These are phyloP conservation scores for Cirrhinus mrigala DNA, from an alignment of 2,797 vertebrate genomes.

Conservation along the genomic window DNA sequence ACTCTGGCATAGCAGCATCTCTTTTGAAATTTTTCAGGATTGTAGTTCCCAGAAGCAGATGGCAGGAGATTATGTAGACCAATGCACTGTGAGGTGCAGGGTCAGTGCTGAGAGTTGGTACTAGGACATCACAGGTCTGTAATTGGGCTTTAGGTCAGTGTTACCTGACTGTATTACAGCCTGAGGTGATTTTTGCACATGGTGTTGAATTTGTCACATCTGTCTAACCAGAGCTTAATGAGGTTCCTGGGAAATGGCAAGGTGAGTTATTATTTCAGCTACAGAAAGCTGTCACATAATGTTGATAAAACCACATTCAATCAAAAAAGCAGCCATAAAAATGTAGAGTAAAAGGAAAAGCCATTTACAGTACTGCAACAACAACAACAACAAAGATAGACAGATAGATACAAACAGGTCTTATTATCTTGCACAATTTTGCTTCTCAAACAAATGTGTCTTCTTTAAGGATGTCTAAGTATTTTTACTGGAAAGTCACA, in stretches of 20 bases:
- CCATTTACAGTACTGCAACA: neutral
- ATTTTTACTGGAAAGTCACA: constrained; percentile 7
- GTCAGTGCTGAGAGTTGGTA: constrained; percentile 7
- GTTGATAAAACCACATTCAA: constrained; percentile 26
- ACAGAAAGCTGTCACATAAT: constrained; percentile 33
- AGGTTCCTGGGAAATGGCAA: constrained; percentile 51
- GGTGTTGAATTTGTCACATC: constrained; percentile 47
- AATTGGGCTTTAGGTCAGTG: constrained; percentile 49
- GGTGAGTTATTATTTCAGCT: constrained; percentile 52
- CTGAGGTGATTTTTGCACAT: constrained; percentile 50
- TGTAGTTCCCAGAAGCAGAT: constrained; percentile 74
- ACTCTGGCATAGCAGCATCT: constrained; percentile 60
- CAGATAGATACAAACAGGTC: neutral
- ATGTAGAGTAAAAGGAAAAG: neutral
- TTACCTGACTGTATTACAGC: constrained; percentile 37
- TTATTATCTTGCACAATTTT: neutral
- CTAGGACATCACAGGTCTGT: constrained; percentile 35
- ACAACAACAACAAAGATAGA: neutral
- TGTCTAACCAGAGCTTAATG: constrained; percentile 56
- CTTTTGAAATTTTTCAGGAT: constrained; percentile 53
- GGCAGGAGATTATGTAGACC: constrained; percentile 77
- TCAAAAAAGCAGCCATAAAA: constrained; percentile 7
- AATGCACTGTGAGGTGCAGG: constrained; percentile 29
- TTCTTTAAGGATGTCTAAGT: neutral
- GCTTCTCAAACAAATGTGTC: neutral